These are phyloP conservation scores for Stenodera caucasica DNA, from an alignment of 2,888 invertebrate genomes.

Conservation along the genomic window DNA sequence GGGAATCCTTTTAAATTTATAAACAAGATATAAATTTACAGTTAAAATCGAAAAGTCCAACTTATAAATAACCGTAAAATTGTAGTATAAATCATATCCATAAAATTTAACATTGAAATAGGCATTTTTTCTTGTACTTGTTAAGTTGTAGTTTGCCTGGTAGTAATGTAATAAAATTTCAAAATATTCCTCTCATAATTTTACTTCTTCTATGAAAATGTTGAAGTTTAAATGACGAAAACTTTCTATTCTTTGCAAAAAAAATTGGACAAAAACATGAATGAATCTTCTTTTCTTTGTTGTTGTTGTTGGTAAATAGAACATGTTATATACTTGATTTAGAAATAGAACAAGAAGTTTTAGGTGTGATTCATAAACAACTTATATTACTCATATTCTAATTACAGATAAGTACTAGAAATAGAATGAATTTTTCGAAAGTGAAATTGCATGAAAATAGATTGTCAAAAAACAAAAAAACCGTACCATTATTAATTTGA, in stretches of 20 bases:
- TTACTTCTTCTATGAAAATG: not conserved
- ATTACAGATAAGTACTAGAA: not conserved
- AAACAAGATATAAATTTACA: not conserved
- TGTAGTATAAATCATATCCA: not conserved
- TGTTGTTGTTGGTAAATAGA: not conserved
- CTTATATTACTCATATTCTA: slow-evolving; percentile 5
- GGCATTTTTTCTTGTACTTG: not conserved
- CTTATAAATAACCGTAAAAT: not conserved
- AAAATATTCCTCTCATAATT: not conserved
- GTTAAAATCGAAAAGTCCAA: not conserved
- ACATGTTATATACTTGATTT: not conserved
- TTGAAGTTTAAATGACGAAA: not conserved
- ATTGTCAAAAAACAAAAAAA: no score
- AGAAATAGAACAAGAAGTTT: not conserved
- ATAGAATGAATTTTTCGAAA: not conserved
- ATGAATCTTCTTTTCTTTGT: not conserved
- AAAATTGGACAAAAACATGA: not conserved
- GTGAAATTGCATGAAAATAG: no score
- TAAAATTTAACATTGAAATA: not conserved
- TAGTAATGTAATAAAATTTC: not conserved
- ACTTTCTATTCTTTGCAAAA: not conserved
- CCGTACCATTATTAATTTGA: not conserved
- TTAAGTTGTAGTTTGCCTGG: not conserved
- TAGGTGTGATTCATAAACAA: slow-evolving; percentile 3
- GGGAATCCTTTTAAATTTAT: no score